Evolutionary conservation across 2,797 vertebrate genomes (phyloP).

Genomic region (Thaleichthys pacificus): DNA sequence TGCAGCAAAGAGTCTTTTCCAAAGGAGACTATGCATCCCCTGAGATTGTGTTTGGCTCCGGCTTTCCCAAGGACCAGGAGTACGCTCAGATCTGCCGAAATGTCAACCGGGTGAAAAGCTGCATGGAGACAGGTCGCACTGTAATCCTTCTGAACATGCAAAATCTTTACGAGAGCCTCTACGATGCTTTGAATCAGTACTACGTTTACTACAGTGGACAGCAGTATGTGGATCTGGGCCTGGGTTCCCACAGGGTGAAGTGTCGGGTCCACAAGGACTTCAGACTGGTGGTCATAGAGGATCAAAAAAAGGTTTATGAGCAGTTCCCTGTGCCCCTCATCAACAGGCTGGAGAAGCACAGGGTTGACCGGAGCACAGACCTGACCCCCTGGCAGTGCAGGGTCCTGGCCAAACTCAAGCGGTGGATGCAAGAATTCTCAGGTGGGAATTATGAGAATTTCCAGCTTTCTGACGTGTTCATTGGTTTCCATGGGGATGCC

Average conservation of each 20-base stretch:
- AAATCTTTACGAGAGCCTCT: constrained; percentile 82
- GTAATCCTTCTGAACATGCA: constrained; percentile 81
- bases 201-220: constrained; percentile 77
- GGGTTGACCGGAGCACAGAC: constrained; percentile 75
- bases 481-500: constrained; percentile 76
- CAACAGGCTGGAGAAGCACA: constrained; percentile 82
- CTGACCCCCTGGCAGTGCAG: constrained; percentile 64
- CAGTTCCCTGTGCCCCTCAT: constrained; percentile 80
- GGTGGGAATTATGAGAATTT: constrained; percentile 42
- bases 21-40: constrained; percentile 55
- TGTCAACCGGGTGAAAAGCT: constrained; percentile 78
- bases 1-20: constrained; percentile 70
- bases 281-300: constrained; percentile 77
- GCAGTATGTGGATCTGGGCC: constrained; percentile 81
- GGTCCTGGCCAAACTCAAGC: constrained; percentile 63
- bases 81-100: constrained; percentile 80
- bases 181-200: constrained; percentile 81
- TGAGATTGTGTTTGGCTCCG: constrained; percentile 81
- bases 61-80: constrained; percentile 82
- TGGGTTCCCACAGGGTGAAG: constrained; percentile 82
- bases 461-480: constrained; percentile 66
- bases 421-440: constrained; percentile 65
- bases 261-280: constrained; percentile 77
- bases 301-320: constrained; percentile 77
- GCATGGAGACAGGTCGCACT: constrained; percentile 81